A percentile compares a stretch with the other conserved stretches of the same genome.
Conservation (phyloP, 2,113 vertebrate species). For the Agapornis roseicollis region DNA sequence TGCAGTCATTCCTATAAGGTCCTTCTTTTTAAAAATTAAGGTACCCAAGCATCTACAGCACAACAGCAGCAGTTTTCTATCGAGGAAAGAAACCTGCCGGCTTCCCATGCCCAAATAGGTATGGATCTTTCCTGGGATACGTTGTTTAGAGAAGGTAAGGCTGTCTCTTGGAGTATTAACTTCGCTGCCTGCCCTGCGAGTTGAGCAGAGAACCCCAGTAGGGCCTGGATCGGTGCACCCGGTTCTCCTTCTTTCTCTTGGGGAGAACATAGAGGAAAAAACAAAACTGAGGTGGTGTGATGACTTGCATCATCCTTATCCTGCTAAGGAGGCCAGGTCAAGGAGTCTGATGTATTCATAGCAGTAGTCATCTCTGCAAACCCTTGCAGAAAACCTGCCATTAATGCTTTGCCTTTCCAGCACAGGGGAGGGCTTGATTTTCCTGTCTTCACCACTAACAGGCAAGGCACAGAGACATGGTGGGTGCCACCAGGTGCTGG, state of each 20-base stretch:
- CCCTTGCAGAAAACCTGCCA: background rate
- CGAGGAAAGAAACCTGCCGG: background rate
- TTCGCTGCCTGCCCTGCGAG: background rate
- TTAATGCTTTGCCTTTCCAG: background rate
- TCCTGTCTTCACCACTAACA: background rate
- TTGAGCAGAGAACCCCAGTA: background rate
- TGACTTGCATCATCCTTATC: background rate
- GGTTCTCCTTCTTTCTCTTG: background rate
- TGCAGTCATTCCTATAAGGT: slow-evolving; percentile 16
- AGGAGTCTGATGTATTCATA: background rate
- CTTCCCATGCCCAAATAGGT: background rate
- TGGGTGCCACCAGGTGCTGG: background rate
- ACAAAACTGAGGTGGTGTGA: background rate
- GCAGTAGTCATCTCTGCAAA: background rate
- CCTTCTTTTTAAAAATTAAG: background rate
- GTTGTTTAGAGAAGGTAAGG: background rate
- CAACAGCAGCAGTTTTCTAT: background rate
- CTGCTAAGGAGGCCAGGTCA: background rate
- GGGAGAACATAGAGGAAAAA: background rate
- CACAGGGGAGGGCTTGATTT: background rate
- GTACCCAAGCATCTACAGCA: background rate
- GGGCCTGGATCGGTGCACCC: background rate
- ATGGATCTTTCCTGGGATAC: background rate
- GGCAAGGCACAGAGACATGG: accelerated
- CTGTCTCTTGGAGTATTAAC: background rate